Percentiles rank a stretch among this genome's conserved stretches.
Conservation (phyloP, 2,113 vertebrate species). For the Anguilla japonica region DNA sequence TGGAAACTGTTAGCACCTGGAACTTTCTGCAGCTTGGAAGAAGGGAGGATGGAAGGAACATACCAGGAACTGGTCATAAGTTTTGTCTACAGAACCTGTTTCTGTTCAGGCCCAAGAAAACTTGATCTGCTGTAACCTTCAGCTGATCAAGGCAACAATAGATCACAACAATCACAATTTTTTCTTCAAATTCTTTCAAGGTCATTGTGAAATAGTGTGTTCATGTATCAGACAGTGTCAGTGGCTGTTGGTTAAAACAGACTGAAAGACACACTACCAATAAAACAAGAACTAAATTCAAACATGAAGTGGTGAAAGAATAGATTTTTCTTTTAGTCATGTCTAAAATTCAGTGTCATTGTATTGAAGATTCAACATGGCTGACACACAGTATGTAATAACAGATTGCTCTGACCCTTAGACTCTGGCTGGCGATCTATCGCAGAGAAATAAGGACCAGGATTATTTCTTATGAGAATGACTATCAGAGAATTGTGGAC, state of each 20-base stretch:
- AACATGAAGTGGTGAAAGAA: background rate
- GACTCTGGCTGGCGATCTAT: slow-evolving; percentile 72
- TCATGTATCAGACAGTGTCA: background rate
- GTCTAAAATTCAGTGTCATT: background rate
- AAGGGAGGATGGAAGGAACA: too few relatives aligned
- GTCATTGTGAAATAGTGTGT: background rate
- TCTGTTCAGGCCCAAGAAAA: background rate
- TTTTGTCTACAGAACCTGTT: background rate
- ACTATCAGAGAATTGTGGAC: slow-evolving; percentile 66
- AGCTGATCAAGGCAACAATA: background rate
- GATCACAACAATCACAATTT: too few relatives aligned
- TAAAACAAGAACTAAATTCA: background rate
- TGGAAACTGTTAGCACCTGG: too few relatives aligned
- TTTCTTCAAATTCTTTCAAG: too few relatives aligned
- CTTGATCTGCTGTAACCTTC: background rate
- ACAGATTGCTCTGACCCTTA: slow-evolving; percentile 30
- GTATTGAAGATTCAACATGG: background rate
- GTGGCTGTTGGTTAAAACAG: background rate
- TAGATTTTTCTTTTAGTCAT: too few relatives aligned
- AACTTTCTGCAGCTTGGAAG: too few relatives aligned
- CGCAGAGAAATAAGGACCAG: slow-evolving; percentile 57
- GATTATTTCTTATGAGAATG: slow-evolving; percentile 52
- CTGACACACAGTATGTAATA: background rate
- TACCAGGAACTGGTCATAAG: too few relatives aligned
- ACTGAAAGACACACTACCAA: background rate